phyloP scores from a whole-genome alignment of 2,888 invertebrate species.

The Dasypolia templi region DNA sequence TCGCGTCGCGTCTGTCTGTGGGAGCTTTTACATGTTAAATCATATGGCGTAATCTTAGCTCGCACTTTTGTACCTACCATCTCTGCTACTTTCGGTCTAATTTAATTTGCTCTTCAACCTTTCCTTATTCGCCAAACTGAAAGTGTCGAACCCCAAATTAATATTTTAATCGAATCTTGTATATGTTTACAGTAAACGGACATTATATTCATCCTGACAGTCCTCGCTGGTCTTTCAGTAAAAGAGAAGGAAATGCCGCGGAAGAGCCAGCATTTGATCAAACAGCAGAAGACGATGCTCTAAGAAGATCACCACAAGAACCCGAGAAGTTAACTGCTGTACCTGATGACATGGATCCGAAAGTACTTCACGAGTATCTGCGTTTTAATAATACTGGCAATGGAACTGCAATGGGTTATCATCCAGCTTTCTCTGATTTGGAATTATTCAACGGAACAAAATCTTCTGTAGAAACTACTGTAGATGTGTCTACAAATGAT shows the following conservation, averaged over 20 bases:
- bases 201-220: constrained; percentile 28
- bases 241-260: neutral
- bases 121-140: neutral
- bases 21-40: too few relatives aligned
- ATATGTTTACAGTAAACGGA: constrained; percentile 42
- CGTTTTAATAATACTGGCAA: neutral
- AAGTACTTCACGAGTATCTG: neutral
- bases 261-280: neutral
- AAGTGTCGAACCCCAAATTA: neutral
- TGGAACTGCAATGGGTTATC: neutral
- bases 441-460: neutral
- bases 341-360: neutral
- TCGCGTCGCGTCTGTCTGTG: too few relatives aligned
- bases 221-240: constrained; percentile 24
- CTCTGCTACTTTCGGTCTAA: neutral
- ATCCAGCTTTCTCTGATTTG: neutral
- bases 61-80: too few relatives aligned
- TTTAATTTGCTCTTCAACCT: too few relatives aligned
- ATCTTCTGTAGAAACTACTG: neutral
- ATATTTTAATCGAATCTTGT: neutral
- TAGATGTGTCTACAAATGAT: neutral
- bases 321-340: neutral
- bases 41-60: neutral
- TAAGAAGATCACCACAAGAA: neutral
- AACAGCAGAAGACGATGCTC: neutral